phyloP scores from a whole-genome alignment of 2,888 invertebrate genomes.

The Tortricodes alternella region DNA sequence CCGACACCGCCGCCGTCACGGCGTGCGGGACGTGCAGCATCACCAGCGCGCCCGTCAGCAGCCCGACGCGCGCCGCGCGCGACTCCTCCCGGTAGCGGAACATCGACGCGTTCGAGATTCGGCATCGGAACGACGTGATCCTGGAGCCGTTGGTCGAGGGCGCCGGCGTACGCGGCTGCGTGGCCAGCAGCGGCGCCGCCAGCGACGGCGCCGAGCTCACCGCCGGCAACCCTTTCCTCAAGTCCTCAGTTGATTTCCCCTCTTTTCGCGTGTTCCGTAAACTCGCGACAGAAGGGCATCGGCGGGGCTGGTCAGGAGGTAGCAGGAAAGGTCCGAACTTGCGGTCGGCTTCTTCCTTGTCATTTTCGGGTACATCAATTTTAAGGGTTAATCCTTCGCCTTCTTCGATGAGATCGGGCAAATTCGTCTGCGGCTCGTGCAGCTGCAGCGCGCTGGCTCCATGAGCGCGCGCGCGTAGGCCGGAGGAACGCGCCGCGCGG shows the following conservation, averaged over 20 bases:
- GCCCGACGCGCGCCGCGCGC: conserved; percentile 90
- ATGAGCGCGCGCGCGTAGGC: conserved; percentile 70
- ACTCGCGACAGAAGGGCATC: conserved; percentile 75
- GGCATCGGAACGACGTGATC: conserved; percentile 89
- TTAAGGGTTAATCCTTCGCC: conserved; percentile 71
- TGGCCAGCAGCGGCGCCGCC: conserved; percentile 64
- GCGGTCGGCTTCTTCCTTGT: conserved; percentile 52
- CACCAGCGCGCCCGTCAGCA: conserved; percentile 86
- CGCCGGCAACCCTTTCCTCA: conserved; percentile 69
- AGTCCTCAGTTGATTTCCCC: conserved; percentile 67
- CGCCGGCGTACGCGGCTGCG: conserved; percentile 68
- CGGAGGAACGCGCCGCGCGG: conserved; percentile 89
- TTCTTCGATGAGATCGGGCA: conserved; percentile 70
- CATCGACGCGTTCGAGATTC: conserved; percentile 92
- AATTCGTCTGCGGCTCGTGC: conserved; percentile 67
- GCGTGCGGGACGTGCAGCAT: conserved; percentile 88
- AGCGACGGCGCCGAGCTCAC: conserved; percentile 79
- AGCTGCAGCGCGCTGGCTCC: conserved; percentile 79
- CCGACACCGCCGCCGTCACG: conserved; percentile 58
- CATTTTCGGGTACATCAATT: conserved; percentile 65
- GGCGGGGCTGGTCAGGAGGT: conserved; percentile 69
- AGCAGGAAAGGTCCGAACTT: conserved; percentile 75
- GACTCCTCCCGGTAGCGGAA: conserved; percentile 95
- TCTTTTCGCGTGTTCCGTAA: conserved; percentile 68
- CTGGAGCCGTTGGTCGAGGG: conserved; percentile 79